These are phyloP conservation scores for Sepioteuthis lessoniana DNA, from an alignment of 2,888 invertebrate genomes.

Conservation along the genomic window DNA sequence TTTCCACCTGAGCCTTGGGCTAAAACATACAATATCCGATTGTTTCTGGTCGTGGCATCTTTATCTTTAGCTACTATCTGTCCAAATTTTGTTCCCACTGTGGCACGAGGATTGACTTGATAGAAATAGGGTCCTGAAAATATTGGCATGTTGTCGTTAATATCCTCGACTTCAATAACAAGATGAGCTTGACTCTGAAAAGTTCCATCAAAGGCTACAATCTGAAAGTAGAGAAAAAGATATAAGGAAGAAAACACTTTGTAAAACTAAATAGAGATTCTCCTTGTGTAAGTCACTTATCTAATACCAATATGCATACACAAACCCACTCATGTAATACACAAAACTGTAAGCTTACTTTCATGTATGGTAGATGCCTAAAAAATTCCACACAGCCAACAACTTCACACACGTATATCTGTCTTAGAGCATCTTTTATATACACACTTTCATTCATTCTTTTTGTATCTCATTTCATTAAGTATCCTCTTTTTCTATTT, in stretches of 20 bases:
- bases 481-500: no score
- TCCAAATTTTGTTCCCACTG: conserved; percentile 48
- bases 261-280: no score
- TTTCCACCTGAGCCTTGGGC: conserved; percentile 49
- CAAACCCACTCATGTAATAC: no score
- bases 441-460: no score
- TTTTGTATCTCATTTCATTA: no score
- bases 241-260: not conserved
- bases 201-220: conserved; percentile 50
- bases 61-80: conserved; percentile 49
- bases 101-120: conserved; percentile 48
- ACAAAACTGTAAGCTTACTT: no score
- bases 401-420: no score
- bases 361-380: no score
- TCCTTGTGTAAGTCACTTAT: no score
- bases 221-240: conserved; percentile 40
- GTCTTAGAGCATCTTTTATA: no score
- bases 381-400: no score
- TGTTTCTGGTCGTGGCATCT: conserved; percentile 51
- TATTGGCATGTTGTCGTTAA: conserved; percentile 51
- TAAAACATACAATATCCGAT: conserved; percentile 51
- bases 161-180: conserved; percentile 49
- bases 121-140: conserved; percentile 45
- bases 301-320: no score
- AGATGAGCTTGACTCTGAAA: conserved; percentile 37